Percentiles rank a stretch among this genome's conserved stretches.
These are phyloP conservation scores for Balanococcus diminutus DNA, from an alignment of 2,888 invertebrate genomes.

Conservation along the genomic window DNA sequence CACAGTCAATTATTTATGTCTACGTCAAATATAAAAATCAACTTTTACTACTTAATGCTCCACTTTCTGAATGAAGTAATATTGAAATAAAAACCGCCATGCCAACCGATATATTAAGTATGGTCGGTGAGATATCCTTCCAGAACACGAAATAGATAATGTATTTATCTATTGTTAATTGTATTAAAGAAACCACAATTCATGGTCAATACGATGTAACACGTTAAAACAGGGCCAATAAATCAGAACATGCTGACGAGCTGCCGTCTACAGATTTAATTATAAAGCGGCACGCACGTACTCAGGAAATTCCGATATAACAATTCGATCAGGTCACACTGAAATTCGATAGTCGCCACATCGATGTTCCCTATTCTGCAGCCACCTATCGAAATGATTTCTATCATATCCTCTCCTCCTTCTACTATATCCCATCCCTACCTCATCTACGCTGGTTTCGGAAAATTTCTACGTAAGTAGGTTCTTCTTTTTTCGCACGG, in stretches of 20 bases:
- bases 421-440: background rate
- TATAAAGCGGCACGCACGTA: slow-evolving; percentile 50
- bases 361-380: slow-evolving; percentile 3
- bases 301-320: slow-evolving; percentile 52
- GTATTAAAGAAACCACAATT: slow-evolving; percentile 42
- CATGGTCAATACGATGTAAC: slow-evolving; percentile 29
- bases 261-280: slow-evolving; percentile 45
- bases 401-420: slow-evolving; percentile 25
- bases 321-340: slow-evolving; percentile 52
- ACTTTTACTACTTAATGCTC: slow-evolving; percentile 29
- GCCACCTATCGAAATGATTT: slow-evolving; percentile 30
- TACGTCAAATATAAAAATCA: background rate
- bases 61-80: slow-evolving; percentile 35
- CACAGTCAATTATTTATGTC: background rate
- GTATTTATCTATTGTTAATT: slow-evolving; percentile 51
- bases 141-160: slow-evolving; percentile 34
- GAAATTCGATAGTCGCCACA: slow-evolving; percentile 27
- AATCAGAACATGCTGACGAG: slow-evolving; percentile 45
- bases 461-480: slow-evolving; percentile 4
- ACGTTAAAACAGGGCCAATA: slow-evolving; percentile 47
- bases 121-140: slow-evolving; percentile 1
- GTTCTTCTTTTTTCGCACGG: slow-evolving; percentile 25
- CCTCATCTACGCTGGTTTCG: background rate
- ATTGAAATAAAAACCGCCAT: slow-evolving; percentile 24
- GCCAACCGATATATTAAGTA: background rate